Evolutionary conservation across 2,888 invertebrate genomes (phyloP).

Genomic region (Parascotia fuliginaria): DNA sequence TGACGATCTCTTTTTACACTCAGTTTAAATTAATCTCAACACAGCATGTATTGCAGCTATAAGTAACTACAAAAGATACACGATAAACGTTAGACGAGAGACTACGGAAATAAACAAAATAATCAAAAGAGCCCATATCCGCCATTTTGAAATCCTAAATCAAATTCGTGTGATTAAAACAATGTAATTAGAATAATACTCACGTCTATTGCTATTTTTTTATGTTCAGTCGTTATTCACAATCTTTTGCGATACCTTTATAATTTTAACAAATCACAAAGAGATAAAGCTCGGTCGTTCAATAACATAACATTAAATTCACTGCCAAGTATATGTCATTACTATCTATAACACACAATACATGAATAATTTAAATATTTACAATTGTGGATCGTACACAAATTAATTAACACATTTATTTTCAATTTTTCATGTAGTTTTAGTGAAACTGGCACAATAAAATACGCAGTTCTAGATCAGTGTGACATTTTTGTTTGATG

Average conservation of each 20-base stretch:
- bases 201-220: slow-evolving; percentile 59
- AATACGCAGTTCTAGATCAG: slow-evolving; percentile 70
- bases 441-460: slow-evolving; percentile 53
- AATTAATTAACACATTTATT: slow-evolving; percentile 55
- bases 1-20: slow-evolving; percentile 40
- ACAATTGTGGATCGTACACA: slow-evolving; percentile 28
- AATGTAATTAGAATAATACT: slow-evolving; percentile 47
- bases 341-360: too few species aligned
- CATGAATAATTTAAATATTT: slow-evolving; percentile 36
- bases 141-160: slow-evolving; percentile 70
- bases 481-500: slow-evolving; percentile 65
- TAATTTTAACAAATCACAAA: slow-evolving; percentile 32
- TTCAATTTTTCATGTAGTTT: slow-evolving; percentile 44
- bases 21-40: slow-evolving; percentile 15
- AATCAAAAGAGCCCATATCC: slow-evolving; percentile 60
- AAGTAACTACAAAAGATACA: slow-evolving; percentile 22
- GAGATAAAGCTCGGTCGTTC: slow-evolving; percentile 33
- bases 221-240: slow-evolving; percentile 12
- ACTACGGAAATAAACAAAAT: slow-evolving; percentile 45
- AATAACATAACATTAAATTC: slow-evolving; percentile 21
- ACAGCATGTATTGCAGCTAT: slow-evolving; percentile 11
- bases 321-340: slow-evolving; percentile 16
- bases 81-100: slow-evolving; percentile 14
- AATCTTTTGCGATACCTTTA: slow-evolving; percentile 44
- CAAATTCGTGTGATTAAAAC: slow-evolving; percentile 22